Evolutionary conservation across 2,888 invertebrate genomes (phyloP).

Genomic region (Mallateleia sp.): DNA sequence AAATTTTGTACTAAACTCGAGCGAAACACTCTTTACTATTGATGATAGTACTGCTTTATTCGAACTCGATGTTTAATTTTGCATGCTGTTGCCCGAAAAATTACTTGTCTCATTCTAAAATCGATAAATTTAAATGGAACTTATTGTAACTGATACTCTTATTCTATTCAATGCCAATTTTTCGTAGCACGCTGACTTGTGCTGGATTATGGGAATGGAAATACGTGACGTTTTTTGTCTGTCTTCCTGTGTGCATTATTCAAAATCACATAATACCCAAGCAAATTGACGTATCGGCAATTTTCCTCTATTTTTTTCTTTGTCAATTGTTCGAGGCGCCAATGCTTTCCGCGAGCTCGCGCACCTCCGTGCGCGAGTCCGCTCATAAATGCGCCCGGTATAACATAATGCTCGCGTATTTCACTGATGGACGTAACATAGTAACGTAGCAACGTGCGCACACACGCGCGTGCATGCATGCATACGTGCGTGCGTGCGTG

Average conservation of each 20-base stretch:
- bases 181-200: too few species aligned
- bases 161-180: not conserved
- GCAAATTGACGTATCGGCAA: constrained; percentile 41
- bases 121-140: constrained; percentile 54
- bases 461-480: constrained; percentile 47
- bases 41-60: constrained; percentile 35
- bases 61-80: constrained; percentile 46
- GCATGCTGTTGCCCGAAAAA: constrained; percentile 50
- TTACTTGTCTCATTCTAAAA: constrained; percentile 48
- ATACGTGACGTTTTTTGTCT: not conserved
- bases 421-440: constrained; percentile 37
- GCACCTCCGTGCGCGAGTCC: not conserved
- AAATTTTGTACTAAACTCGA: constrained; percentile 55
- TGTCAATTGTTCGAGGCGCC: constrained; percentile 38
- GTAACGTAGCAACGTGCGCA: constrained; percentile 53
- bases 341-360: constrained; percentile 18
- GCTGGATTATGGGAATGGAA: too few species aligned
- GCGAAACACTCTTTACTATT: constrained; percentile 46
- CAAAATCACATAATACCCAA: constrained; percentile 30
- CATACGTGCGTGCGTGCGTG: constrained; percentile 83
- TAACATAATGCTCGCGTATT: constrained; percentile 64
- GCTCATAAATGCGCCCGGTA: constrained; percentile 55
- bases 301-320: constrained; percentile 26
- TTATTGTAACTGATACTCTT: constrained; percentile 40
- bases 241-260: constrained; percentile 6